A percentile compares a stretch with the other conserved stretches of the same genome.
Conservation (phyloP, 2,888 invertebrate genomes). For the Slavum lentiscoides region DNA sequence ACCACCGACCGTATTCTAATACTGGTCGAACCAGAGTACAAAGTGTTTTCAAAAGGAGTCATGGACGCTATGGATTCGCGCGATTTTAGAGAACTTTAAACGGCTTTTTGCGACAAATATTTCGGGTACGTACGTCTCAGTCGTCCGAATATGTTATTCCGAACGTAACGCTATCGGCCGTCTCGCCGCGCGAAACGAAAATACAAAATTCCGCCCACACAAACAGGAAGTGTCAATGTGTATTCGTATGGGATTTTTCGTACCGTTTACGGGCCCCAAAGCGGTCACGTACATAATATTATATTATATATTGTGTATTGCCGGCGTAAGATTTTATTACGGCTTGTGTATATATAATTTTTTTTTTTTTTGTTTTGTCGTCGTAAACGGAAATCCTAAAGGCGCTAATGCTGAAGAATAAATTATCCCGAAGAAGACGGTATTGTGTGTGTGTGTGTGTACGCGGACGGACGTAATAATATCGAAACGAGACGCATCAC, state of each 20-base stretch:
- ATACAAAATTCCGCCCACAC: slow-evolving; percentile 46
- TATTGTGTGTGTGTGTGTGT: no score
- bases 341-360: neutral
- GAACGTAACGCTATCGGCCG: no score
- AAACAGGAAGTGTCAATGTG: slow-evolving; percentile 48
- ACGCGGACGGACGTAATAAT: neutral
- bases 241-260: neutral
- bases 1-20: no score
- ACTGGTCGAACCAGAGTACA: no score
- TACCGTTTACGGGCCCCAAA: slow-evolving; percentile 51
- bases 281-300: slow-evolving; percentile 22
- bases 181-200: neutral
- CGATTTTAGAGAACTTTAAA: no score
- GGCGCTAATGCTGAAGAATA: slow-evolving; percentile 41
- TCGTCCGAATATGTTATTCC: no score
- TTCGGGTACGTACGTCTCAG: no score
- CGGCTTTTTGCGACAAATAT: no score
- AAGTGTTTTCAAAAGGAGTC: no score
- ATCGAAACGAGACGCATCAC: slow-evolving; percentile 23
- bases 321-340: slow-evolving; percentile 17
- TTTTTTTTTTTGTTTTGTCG: slow-evolving; percentile 23
- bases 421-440: slow-evolving; percentile 19
- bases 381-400: slow-evolving; percentile 53
- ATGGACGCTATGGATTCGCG: no score
- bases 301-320: neutral